Base-by-base conservation (phyloP, 1,140 invertebrate genomes). In the Sitobion miscanthi region DNA sequence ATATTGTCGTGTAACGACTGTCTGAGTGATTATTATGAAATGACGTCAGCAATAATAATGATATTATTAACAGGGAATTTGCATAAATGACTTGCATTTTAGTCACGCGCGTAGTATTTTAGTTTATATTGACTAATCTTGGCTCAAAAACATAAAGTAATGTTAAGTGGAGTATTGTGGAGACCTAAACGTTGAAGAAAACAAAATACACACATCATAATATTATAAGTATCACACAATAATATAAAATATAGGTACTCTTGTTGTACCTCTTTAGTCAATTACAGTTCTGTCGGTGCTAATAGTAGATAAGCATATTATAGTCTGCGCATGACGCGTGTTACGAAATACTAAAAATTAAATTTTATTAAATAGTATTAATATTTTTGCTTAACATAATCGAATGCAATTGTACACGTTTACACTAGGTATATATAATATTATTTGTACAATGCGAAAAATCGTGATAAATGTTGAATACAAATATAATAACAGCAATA, bases 31-130 rank as follows among this genome's bases (percentile, higher is more conserved):
- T 45, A 69, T 69, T 45, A 38, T 20, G 25, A 69, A 45, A 90
- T 69, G 89, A 90, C 54, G 89, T 90, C 54, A 90, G 89, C 89
- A 57, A 89, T 57, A 89, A 38, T 89, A 89, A 38, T 17, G 35
- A 90, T 90, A 62, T 90, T 90, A 45, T n/a, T 62, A 90, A 69
- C 54, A 69, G 35, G 47, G 30, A 42, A 90, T 90, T 90, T 69
- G 14, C 89, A 69, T 90, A 69, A 90, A n/a, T 90, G 89, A 90
- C 89, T 90, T 90, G 89, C 89, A n/a, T n/a, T 69, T 90, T 62
- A 30, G 42, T 38, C 38, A 90, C 23, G 52, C 30, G 88, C 38
- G 35, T 49, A 57, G 49, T 62, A 14, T 52, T 86, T 35, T 17
- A 57, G 21, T 42, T 11, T 42, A 25, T 90, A 90, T 45, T 90